These are phyloP conservation scores for Thryonomys swinderianus DNA, from an alignment of 2,113 vertebrate genomes.

Conservation along the genomic window DNA sequence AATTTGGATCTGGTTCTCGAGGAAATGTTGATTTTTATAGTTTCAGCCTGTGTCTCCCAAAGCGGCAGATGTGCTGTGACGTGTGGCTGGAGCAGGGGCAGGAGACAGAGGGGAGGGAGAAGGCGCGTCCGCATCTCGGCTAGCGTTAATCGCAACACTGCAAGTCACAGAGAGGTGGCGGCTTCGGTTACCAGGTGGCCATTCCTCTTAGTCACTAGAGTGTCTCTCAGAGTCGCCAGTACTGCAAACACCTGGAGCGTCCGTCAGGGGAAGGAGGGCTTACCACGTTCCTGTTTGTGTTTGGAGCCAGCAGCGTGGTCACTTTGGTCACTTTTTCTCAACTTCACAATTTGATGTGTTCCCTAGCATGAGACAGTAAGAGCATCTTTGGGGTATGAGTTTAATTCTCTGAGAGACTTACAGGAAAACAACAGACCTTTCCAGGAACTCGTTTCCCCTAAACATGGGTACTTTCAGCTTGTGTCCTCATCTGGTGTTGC, in stretches of 20 bases:
- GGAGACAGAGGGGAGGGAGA: not conserved
- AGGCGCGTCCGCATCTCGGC: not conserved
- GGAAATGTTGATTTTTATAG: slow-evolving; percentile 50
- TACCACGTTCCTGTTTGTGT: not conserved
- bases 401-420: slow-evolving; percentile 20
- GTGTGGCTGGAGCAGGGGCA: not conserved
- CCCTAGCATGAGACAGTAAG: not conserved
- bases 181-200: not conserved
- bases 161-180: not conserved
- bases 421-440: not conserved
- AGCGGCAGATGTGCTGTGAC: not conserved
- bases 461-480: not conserved
- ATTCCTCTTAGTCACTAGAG: not conserved
- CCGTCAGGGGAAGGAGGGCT: not conserved
- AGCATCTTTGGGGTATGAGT: not conserved
- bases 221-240: not conserved
- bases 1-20: slow-evolving; percentile 52
- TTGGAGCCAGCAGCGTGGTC: not conserved
- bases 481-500: not conserved
- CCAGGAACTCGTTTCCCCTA: rapidly evolving
- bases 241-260: not conserved
- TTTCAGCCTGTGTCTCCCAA: not conserved
- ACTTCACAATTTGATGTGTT: not conserved
- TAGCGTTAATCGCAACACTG: not conserved
- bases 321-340: slow-evolving; percentile 16